phyloP scores from a whole-genome alignment of 1,140 invertebrate genomes.

The Saccostrea cuccullata region DNA sequence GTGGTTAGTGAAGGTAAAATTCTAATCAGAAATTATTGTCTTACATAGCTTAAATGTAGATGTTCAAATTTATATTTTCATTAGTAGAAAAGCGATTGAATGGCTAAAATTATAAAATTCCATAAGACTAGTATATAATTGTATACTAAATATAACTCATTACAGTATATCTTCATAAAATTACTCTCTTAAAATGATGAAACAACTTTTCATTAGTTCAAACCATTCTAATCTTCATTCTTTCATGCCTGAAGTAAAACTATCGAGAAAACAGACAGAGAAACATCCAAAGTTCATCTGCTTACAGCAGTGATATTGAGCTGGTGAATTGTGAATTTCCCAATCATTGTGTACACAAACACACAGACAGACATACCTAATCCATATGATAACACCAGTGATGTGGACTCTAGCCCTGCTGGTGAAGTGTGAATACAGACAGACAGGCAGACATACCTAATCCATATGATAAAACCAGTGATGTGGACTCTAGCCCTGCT shows the following conservation, averaged over 20 bases:
- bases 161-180: too few species aligned
- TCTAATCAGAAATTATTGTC: too few species aligned
- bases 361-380: constrained; percentile 83
- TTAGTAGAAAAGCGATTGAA: too few species aligned
- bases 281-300: constrained; percentile 91
- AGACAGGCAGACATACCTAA: constrained; percentile 83
- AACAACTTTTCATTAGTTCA: too few species aligned
- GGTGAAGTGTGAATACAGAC: constrained; percentile 90
- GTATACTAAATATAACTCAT: too few species aligned
- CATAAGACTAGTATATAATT: too few species aligned
- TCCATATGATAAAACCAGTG: constrained; percentile 69
- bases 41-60: not conserved
- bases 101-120: too few species aligned
- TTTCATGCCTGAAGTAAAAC: too few species aligned
- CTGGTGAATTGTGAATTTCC: constrained; percentile 64
- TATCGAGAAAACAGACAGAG: constrained; percentile 62
- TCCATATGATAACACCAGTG: constrained; percentile 95
- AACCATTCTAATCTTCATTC: too few species aligned
- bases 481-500: constrained; percentile 95
- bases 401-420: constrained; percentile 97
- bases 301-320: constrained; percentile 97
- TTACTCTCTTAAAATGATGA: too few species aligned
- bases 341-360: constrained; percentile 81
- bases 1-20: too few species aligned
- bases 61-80: too few species aligned